phyloP scores from a whole-genome alignment of 1,140 invertebrate species.

The Whitmania pigra region DNA sequence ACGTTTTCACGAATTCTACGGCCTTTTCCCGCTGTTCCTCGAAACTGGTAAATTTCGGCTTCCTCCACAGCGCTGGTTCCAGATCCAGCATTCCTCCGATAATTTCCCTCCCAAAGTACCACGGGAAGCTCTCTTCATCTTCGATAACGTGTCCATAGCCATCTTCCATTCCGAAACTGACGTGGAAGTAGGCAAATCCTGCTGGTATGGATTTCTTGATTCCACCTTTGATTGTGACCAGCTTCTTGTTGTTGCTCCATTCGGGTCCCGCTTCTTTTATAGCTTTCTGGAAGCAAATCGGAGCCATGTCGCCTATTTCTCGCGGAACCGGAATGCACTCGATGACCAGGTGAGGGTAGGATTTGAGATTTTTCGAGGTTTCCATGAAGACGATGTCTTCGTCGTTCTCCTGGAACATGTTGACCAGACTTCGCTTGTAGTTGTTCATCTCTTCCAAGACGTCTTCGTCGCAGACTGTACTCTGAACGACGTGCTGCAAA shows the following conservation, averaged over 20 bases:
- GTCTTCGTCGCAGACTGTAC: constrained; percentile 78
- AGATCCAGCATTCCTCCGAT: constrained; percentile 84
- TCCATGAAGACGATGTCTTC: constrained; percentile 82
- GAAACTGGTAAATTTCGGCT: constrained; percentile 59
- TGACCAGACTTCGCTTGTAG: constrained; percentile 59
- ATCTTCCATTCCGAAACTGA: constrained; percentile 71
- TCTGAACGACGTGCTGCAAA: constrained; percentile 61
- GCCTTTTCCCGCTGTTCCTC: constrained; percentile 58
- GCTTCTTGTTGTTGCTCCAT: constrained; percentile 87
- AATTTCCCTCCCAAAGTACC: constrained; percentile 84
- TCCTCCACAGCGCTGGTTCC: constrained; percentile 69
- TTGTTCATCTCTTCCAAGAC: constrained; percentile 71
- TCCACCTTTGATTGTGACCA: constrained; percentile 57
- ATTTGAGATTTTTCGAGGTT: constrained; percentile 58
- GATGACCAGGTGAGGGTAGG: constrained; percentile 69
- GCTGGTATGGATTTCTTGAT: constrained; percentile 56
- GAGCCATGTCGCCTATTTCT: constrained; percentile 67
- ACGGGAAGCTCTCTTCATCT: constrained; percentile 72
- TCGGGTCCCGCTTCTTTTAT: constrained; percentile 82
- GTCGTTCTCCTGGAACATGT: constrained; percentile 57
- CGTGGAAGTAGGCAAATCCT: constrained; percentile 81
- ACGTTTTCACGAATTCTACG: constrained; percentile 48
- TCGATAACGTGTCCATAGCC: constrained; percentile 95
- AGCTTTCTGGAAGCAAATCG: constrained; percentile 91
- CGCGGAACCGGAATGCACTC: constrained; percentile 75